Evolutionary conservation across 2,888 invertebrate species (phyloP), one percentile per base, ranked within the genome.

Genomic region (Mamestra brassicae): DNA sequence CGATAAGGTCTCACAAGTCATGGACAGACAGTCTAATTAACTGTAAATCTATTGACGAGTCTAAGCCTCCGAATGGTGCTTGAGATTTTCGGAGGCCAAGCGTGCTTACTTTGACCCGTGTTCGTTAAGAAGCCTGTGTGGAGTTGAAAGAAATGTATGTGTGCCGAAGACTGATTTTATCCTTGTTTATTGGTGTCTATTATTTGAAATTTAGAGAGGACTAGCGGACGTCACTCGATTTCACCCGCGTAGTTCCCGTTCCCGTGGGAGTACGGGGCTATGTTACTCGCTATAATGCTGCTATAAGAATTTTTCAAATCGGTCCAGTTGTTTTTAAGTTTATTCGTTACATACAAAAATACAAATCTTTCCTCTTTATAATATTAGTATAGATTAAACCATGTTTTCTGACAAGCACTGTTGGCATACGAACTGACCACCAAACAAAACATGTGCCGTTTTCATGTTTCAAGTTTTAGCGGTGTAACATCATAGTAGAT

Each of bases 11-110:
- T 67, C 38, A 68, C 36, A 69, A 81, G 38, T 80, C 80, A 73
- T 61, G 74, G 66, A n/a, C 77, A 77, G 80, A 63, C 76, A 50
- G 77, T 62, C 83, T 83, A 83, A 83, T 83, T 83, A 83, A 80
- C 74, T 71, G 65, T 76, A 71, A 54, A 45, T 71, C 67, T 71
- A 76, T 79, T 64, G 74, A 82, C 71, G 57, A 67, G 63, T 72
- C 72, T 82, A 61, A 82, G 66, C 57, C 17, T 15, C 55, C n/a
- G 36, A 78, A 71, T 63, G 66, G 68, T 69, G 26, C 81, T 81
- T 63, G 62, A 71, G 68, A 75, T 78, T 78, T 81, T 81, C 50
- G 50, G 67, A 61, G 70, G 69, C 42, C 64, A 38, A 71, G 58
- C 61, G 68, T 81, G 63, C 77, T 81, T 81, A 62, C 78, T 81